Evolutionary conservation across 2,888 invertebrate species (phyloP).

Genomic region (Tolmerus cingulatus): DNA sequence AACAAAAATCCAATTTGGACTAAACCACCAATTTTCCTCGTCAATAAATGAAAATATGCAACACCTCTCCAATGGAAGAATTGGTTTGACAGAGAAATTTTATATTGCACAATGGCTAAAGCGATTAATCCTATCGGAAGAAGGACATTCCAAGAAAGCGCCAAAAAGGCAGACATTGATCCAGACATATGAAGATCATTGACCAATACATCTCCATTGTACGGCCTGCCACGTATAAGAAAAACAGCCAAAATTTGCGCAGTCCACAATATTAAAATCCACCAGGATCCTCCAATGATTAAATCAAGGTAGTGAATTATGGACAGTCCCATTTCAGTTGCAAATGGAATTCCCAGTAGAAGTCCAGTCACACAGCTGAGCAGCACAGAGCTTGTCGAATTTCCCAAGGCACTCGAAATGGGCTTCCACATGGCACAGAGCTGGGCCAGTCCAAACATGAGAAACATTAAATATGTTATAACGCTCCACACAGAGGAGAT

Average conservation of each 20-base stretch:
- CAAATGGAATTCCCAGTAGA: conserved; percentile 82
- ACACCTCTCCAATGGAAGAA: conserved; percentile 73
- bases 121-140: conserved; percentile 84
- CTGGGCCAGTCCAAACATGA: conserved; percentile 87
- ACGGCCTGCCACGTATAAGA: conserved; percentile 85
- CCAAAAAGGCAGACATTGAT: conserved; percentile 72
- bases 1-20: conserved; percentile 80
- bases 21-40: conserved; percentile 77
- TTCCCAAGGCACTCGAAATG: conserved; percentile 79
- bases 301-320: conserved; percentile 87
- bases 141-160: conserved; percentile 88
- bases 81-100: conserved; percentile 73
- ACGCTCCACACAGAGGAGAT: conserved; percentile 90
- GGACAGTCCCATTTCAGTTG: conserved; percentile 84
- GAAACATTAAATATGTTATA: conserved; percentile 83
- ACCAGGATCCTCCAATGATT: conserved; percentile 85
- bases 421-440: conserved; percentile 92
- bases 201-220: conserved; percentile 70
- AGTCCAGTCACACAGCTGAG: conserved; percentile 83
- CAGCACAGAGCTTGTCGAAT: conserved; percentile 78
- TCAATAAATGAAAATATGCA: conserved; percentile 84
- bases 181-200: conserved; percentile 63
- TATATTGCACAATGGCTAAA: conserved; percentile 74
- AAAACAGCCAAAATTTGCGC: conserved; percentile 83
- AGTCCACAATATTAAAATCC: conserved; percentile 81